These are phyloP conservation scores for Gastrophysa polygoni DNA, from an alignment of 2,888 invertebrate species.

Conservation along the genomic window DNA sequence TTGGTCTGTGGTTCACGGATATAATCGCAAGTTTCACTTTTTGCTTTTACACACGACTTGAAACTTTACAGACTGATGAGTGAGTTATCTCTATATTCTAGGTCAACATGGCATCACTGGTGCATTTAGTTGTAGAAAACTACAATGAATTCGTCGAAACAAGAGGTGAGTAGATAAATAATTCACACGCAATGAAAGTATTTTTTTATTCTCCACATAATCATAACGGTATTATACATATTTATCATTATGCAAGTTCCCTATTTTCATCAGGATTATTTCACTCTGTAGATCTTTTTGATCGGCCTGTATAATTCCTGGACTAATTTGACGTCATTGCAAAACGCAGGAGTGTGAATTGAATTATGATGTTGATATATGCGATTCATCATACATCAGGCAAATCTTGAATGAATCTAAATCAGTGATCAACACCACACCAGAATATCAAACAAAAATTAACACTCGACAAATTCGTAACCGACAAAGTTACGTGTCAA, in stretches of 20 bases:
- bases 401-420: background rate
- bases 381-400: background rate
- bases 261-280: too few relatives aligned
- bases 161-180: conserved; percentile 54
- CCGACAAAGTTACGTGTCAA: too few relatives aligned
- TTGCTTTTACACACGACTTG: background rate
- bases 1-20: background rate
- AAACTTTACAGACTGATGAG: background rate
- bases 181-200: too few relatives aligned
- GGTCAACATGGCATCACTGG: conserved; percentile 58
- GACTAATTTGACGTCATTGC: background rate
- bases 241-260: too few relatives aligned
- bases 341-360: background rate
- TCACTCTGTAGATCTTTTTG: too few relatives aligned
- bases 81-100: conserved; percentile 18
- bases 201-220: too few relatives aligned
- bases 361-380: background rate
- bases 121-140: conserved; percentile 61
- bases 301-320: too few relatives aligned
- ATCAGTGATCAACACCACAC: background rate
- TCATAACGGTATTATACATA: too few relatives aligned
- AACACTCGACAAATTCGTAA: too few relatives aligned
- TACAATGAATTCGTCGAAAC: conserved; percentile 61
- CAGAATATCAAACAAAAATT: background rate
- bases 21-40: background rate